Percentiles rank a stretch among this genome's conserved stretches.
Evolutionary conservation across 2,888 invertebrate species (phyloP).

Genomic region (Phlogophora meticulosa): DNA sequence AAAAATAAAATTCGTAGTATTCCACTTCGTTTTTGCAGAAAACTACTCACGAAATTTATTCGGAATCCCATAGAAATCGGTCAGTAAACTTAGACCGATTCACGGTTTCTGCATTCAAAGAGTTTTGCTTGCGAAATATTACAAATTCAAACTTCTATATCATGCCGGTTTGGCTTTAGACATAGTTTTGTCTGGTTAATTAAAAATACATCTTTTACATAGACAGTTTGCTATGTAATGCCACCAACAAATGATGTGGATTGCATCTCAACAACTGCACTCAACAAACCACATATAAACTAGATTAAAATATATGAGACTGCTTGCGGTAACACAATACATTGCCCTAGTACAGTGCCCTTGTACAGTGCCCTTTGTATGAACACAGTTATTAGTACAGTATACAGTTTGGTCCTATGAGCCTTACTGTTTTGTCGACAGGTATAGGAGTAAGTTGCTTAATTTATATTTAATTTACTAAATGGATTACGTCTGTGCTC

Average conservation of each 20-base stretch:
- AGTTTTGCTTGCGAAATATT: background rate
- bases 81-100: slow-evolving; percentile 25
- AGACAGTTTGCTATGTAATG: too few species aligned
- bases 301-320: slow-evolving; percentile 32
- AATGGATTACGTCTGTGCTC: too few species aligned
- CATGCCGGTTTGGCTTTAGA: too few species aligned
- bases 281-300: background rate
- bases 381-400: too few species aligned
- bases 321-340: background rate
- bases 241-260: background rate
- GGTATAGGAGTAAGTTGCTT: too few species aligned
- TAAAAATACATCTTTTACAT: too few species aligned
- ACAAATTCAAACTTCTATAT: background rate
- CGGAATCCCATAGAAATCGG: slow-evolving; percentile 22
- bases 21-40: slow-evolving; percentile 28
- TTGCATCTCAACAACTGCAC: slow-evolving; percentile 4
- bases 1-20: slow-evolving; percentile 16
- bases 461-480: too few species aligned
- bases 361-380: background rate
- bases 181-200: too few species aligned
- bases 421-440: too few species aligned
- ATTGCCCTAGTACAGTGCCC: background rate
- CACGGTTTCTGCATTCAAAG: background rate
- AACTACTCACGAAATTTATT: slow-evolving; percentile 28
- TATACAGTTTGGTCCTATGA: slow-evolving; percentile 1